These are phyloP conservation scores for Gari tellinella DNA, from an alignment of 2,888 invertebrate species.

Conservation along the genomic window DNA sequence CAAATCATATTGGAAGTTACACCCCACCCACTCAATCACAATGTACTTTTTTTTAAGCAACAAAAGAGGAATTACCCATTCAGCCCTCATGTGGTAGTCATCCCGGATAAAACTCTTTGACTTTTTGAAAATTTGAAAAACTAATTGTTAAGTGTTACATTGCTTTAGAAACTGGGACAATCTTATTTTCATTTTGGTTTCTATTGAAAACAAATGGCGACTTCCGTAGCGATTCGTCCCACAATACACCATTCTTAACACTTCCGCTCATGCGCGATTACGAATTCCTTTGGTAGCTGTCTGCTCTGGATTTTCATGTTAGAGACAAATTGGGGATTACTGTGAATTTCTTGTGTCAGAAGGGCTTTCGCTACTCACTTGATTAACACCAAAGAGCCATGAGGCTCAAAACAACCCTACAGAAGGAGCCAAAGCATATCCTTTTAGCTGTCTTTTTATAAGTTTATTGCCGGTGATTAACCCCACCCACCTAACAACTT, in stretches of 20 bases:
- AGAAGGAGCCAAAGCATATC: conserved; percentile 90
- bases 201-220: conserved; percentile 76
- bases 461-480: not conserved
- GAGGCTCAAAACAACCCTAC: conserved; percentile 92
- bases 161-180: not conserved
- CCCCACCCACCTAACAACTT: conserved; percentile 62
- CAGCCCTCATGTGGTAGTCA: too few relatives aligned
- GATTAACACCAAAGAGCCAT: conserved; percentile 85
- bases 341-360: not conserved
- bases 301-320: conserved; percentile 22
- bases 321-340: not conserved
- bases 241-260: not conserved
- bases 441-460: conserved; percentile 65
- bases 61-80: too few relatives aligned
- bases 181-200: conserved; percentile 49
- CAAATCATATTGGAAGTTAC: too few relatives aligned
- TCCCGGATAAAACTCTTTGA: too few relatives aligned
- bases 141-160: too few relatives aligned
- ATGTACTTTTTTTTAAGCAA: too few relatives aligned
- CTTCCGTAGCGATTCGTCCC: conserved; percentile 60
- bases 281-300: conserved; percentile 56
- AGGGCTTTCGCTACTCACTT: not conserved
- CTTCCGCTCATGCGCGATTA: conserved; percentile 58
- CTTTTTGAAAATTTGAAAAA: too few relatives aligned
- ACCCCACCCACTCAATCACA: too few relatives aligned